Evolutionary conservation across 2,797 vertebrate species (phyloP), one percentile per base, ranked within the genome.

Genomic region (Sebastiscus tertius): DNA sequence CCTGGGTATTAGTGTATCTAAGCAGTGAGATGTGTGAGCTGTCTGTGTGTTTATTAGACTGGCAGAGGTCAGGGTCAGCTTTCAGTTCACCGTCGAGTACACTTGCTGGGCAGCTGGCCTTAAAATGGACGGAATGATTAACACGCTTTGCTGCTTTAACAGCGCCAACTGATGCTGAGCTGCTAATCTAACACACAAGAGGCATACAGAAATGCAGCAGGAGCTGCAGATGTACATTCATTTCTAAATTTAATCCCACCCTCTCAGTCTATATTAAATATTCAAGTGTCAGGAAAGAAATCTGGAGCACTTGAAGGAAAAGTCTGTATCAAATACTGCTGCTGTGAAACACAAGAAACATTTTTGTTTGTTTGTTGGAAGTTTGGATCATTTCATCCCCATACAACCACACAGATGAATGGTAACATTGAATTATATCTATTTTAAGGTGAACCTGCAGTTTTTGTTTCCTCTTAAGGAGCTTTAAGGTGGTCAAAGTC

Each of bases 241-340:
- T 71, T 55, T 55, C 65, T 70, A 31, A 60, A 79, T 65, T 24
- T 71, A 80, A 74, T 71, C 34, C 54, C 22, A 52, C n/a, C 4
- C 14, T 68, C 36, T 34, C 62, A 42, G 67, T 52, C 24, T 52
- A 14, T 66, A 54, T 49, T 64, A 63, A 82, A 82, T 79, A 82
- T 82, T 72, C n/a, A 67, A 69, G 58, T 60, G 63, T 76, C 76
- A 69, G 64, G 54, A 74, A 67, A 18, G 54, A 73, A 68, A 69
- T 76, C 20, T 72, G 58, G 49, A 76, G 73, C 58, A 20, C 29
- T 64, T 39, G 8, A 52, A 46, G 20, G 26, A 56, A 27, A 63
- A 20, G 18, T 54, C 34, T 34, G 20, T 8, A 8, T 8, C 24
- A 18, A 56, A 72, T 20, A 34, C 33, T 33, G 16, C 58, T n/a